A percentile compares a stretch with the other conserved stretches of the same genome.
These are phyloP conservation scores for Nymphicus hollandicus DNA, from an alignment of 2,113 vertebrate genomes.

Conservation along the genomic window DNA sequence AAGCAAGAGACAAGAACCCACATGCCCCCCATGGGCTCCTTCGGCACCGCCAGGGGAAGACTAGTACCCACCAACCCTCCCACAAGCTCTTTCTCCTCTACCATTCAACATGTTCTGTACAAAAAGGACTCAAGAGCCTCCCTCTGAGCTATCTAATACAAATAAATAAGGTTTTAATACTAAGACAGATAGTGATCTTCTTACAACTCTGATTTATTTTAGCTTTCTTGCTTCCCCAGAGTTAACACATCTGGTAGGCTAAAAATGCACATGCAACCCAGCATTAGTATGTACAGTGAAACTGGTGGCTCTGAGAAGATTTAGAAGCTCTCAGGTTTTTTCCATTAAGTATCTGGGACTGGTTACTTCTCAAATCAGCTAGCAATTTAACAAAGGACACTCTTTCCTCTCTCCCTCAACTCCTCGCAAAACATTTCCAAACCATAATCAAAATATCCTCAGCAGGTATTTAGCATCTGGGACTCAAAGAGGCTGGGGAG, in stretches of 20 bases:
- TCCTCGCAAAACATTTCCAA: not conserved
- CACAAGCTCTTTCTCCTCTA: not conserved
- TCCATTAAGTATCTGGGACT: not conserved
- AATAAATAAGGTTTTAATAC: not conserved
- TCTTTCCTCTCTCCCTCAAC: not conserved
- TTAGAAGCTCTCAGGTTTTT: not conserved
- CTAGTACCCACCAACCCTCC: not conserved
- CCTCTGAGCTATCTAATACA: not conserved
- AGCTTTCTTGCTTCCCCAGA: not conserved
- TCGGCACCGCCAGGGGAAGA: not conserved
- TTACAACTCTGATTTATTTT: conserved; percentile 1
- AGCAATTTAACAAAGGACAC: not conserved
- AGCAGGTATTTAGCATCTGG: not conserved
- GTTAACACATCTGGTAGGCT: not conserved
- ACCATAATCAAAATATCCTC: not conserved
- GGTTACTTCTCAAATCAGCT: not conserved
- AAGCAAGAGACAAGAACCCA: not conserved
- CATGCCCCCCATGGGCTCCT: not conserved
- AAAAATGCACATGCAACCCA: not conserved
- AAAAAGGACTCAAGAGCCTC: not conserved
- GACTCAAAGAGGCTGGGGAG: not conserved
- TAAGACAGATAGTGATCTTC: not conserved
- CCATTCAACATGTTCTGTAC: not conserved
- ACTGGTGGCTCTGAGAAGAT: not conserved
- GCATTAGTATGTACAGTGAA: not conserved